These are phyloP conservation scores for Leuctra nigra DNA, from an alignment of 2,888 invertebrate genomes.

Conservation along the genomic window DNA sequence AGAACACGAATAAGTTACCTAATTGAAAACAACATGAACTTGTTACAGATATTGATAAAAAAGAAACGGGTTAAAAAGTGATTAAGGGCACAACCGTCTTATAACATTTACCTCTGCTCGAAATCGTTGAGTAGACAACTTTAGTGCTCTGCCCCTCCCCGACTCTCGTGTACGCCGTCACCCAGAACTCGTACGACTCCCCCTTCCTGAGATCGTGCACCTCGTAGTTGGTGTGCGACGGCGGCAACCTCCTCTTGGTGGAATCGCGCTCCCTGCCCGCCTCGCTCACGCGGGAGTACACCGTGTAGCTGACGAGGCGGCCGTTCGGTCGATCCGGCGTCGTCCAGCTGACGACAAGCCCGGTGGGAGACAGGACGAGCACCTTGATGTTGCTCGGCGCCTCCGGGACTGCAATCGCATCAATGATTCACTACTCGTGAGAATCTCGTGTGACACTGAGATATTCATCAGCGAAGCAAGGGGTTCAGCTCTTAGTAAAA, in stretches of 20 bases:
- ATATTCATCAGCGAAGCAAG: too few relatives aligned
- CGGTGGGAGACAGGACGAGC: constrained; percentile 37
- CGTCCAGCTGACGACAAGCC: constrained; percentile 38
- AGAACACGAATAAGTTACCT: too few relatives aligned
- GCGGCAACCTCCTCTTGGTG: constrained; percentile 30
- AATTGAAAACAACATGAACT: too few relatives aligned
- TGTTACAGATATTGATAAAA: too few relatives aligned
- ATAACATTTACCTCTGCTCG: constrained; percentile 30
- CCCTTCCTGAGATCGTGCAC: constrained; percentile 31
- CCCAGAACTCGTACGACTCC: constrained; percentile 38
- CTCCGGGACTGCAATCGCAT: constrained; percentile 38
- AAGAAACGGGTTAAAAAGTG: too few relatives aligned
- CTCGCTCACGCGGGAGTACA: constrained; percentile 35
- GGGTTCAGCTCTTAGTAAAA: too few relatives aligned
- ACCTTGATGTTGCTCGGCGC: constrained; percentile 42
- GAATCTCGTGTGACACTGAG: too few relatives aligned
- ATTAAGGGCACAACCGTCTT: neutral
- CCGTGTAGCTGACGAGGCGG: constrained; percentile 39
- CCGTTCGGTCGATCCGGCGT: constrained; percentile 42
- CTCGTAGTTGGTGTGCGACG: constrained; percentile 29
- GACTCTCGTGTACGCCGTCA: constrained; percentile 42
- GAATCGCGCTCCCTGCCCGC: constrained; percentile 32
- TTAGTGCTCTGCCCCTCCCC: constrained; percentile 42
- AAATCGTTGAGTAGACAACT: constrained; percentile 37
- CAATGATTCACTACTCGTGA: neutral